A percentile compares a stretch with the other conserved stretches of the same genome.
Evolutionary conservation across 2,888 invertebrate species (phyloP).

Genomic region (Nudaria mundana): DNA sequence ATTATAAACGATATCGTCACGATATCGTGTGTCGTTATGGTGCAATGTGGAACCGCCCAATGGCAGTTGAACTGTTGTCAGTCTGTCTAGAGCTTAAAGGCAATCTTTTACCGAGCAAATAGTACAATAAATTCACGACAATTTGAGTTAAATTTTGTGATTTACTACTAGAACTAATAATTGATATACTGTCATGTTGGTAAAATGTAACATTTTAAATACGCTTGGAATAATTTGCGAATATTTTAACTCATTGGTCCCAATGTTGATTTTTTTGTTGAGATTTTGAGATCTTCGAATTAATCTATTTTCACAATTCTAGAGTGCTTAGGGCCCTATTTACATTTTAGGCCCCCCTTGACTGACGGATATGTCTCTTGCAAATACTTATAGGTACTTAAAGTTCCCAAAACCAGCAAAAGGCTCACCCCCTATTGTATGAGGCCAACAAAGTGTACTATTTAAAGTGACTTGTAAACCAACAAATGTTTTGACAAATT

Average conservation of each 20-base stretch:
- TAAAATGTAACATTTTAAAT: slow-evolving; percentile 34
- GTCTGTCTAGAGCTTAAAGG: too few relatives aligned
- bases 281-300: background rate
- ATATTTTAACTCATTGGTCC: background rate
- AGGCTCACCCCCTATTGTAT: background rate
- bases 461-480: background rate
- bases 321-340: too few relatives aligned
- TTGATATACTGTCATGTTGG: slow-evolving; percentile 48
- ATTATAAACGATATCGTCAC: too few relatives aligned
- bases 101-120: too few relatives aligned
- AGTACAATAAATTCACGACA: slow-evolving; percentile 14
- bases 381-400: too few relatives aligned
- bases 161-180: slow-evolving; percentile 15
- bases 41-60: too few relatives aligned
- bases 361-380: too few relatives aligned
- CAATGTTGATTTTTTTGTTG: background rate
- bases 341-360: too few relatives aligned
- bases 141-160: slow-evolving; percentile 7
- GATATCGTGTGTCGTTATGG: too few relatives aligned
- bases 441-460: background rate
- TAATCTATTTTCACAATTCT: too few relatives aligned
- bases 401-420: background rate
- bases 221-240: background rate
- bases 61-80: too few relatives aligned
- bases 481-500: too few relatives aligned